Conservation (phyloP, 2,888 invertebrate genomes). For the Ernsta delagoae region DNA sequence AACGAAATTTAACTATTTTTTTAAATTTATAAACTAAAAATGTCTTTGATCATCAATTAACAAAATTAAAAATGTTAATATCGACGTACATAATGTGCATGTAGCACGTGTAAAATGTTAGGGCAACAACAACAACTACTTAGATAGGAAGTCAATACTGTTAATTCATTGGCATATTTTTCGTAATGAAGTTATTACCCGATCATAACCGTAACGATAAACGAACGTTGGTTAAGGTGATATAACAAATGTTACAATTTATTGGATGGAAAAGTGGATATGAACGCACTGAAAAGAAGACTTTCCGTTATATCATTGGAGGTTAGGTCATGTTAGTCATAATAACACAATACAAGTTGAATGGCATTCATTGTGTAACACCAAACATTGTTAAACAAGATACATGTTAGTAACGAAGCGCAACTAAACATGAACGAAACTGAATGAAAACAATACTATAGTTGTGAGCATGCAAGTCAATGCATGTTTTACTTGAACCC, state of each 20-base stretch:
- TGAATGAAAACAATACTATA: slow-evolving; percentile 67
- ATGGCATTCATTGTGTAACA: slow-evolving; percentile 43
- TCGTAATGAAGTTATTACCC: slow-evolving; percentile 6
- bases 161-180: neutral
- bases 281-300: slow-evolving; percentile 25
- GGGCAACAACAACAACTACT: neutral
- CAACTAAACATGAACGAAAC: slow-evolving; percentile 58
- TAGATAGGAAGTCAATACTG: neutral
- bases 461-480: slow-evolving; percentile 53
- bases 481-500: slow-evolving; percentile 64
- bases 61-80: too few species aligned
- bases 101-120: neutral
- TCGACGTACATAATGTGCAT: too few species aligned
- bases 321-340: slow-evolving; percentile 37
- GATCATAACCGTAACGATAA: slow-evolving; percentile 16
- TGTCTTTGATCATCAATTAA: too few species aligned
- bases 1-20: too few species aligned
- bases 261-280: slow-evolving; percentile 20
- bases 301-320: slow-evolving; percentile 32
- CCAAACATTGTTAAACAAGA: slow-evolving; percentile 43
- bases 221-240: slow-evolving; percentile 19
- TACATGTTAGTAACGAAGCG: slow-evolving; percentile 59
- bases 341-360: slow-evolving; percentile 33
- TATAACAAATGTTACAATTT: slow-evolving; percentile 18
- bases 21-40: too few species aligned